Evolutionary conservation across 53 echinoderm and acorn worm species (phyloP).

Genomic region (Holothuria leucospilota): DNA sequence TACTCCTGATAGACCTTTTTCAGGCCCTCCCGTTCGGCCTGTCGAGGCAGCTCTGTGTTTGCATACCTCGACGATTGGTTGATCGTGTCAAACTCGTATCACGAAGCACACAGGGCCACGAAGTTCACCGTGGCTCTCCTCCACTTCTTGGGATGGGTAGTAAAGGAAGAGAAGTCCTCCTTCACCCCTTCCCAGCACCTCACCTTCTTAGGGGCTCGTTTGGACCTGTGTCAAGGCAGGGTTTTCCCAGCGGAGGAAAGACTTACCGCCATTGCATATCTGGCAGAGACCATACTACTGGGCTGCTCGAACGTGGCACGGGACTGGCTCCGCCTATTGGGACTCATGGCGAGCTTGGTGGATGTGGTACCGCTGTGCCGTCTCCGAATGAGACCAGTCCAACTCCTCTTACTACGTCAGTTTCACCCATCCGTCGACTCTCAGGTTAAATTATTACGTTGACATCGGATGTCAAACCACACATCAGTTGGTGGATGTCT

Average conservation of each 20-base stretch:
- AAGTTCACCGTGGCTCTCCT: not conserved
- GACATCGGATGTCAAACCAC: too few species aligned
- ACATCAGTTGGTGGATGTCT: too few species aligned
- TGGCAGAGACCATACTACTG: too few species aligned
- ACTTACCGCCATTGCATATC: too few species aligned
- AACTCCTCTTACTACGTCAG: too few species aligned
- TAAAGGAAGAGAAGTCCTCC: not conserved
- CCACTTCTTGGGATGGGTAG: not conserved
- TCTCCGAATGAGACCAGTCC: too few species aligned
- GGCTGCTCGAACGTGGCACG: too few species aligned
- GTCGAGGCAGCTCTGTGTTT: not conserved
- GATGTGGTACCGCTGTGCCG: not conserved
- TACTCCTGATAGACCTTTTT: too few species aligned
- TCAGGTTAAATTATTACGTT: too few species aligned
- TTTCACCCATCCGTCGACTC: too few species aligned
- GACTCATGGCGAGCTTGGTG: not conserved
- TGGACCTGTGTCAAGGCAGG: not conserved
- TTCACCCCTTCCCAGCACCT: not conserved
- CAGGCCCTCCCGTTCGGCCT: not conserved
- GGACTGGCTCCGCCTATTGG: too few species aligned
- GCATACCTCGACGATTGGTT: not conserved
- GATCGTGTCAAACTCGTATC: not conserved
- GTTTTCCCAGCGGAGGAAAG: not conserved
- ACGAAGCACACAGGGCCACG: not conserved
- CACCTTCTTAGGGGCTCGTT: not conserved